phyloP scores from a whole-genome alignment of 2,797 vertebrate species.

The Coluber constrictor region DNA sequence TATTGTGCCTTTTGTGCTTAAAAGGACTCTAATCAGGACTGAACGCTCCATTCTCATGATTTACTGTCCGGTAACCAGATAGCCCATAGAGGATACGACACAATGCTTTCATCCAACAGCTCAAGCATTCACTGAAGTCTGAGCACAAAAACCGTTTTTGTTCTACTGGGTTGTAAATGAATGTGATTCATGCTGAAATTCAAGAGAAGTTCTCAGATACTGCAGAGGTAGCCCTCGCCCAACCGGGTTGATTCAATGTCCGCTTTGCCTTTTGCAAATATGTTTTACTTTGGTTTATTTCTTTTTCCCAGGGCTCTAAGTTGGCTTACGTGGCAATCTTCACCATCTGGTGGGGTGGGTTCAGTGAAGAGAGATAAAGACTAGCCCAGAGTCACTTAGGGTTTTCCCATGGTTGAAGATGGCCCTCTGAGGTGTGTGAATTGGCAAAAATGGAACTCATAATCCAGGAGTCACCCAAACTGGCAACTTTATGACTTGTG shows the following conservation, averaged over 20 bases:
- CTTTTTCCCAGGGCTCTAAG: background rate
- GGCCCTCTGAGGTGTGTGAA: background rate
- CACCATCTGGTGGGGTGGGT: background rate
- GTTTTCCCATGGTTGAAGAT: background rate
- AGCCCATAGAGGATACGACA: background rate
- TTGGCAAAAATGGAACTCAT: background rate
- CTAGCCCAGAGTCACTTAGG: background rate
- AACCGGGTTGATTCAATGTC: background rate
- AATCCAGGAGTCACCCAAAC: background rate
- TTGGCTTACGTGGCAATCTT: background rate
- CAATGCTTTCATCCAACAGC: background rate
- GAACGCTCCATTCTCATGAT: fast-evolving
- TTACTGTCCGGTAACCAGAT: background rate
- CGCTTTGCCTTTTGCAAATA: background rate
- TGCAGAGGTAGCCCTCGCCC: background rate
- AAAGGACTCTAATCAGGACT: constrained; percentile 15
- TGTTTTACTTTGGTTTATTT: background rate
- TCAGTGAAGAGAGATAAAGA: background rate
- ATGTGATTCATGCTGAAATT: background rate
- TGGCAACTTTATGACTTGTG: background rate
- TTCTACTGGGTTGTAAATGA: background rate
- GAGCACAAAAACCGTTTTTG: background rate
- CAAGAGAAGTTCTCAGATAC: background rate
- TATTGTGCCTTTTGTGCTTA: constrained; percentile 30
- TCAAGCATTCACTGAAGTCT: fast-evolving